Percentiles rank a stretch among this genome's conserved stretches.
phyloP scores from a whole-genome alignment of 2,113 vertebrate species.

The Saccopteryx bilineata region DNA sequence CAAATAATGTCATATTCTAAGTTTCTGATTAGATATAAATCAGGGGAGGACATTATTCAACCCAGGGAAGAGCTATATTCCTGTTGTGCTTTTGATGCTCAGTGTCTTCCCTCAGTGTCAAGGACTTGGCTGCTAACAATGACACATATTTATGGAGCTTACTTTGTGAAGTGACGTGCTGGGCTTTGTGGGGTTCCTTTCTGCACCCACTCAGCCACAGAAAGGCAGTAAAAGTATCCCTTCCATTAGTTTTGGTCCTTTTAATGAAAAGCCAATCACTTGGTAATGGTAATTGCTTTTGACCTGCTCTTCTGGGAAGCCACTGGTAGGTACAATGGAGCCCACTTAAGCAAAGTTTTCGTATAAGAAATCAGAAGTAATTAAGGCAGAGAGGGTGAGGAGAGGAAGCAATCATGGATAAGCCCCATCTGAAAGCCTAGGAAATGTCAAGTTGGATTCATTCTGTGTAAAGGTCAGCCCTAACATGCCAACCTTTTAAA shows the following conservation, averaged over 20 bases:
- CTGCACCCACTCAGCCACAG: not conserved
- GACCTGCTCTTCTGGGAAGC: conserved; percentile 64
- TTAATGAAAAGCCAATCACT: conserved; percentile 59
- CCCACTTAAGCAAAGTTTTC: conserved; percentile 71
- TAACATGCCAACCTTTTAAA: conserved; percentile 82
- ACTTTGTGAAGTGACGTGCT: not conserved
- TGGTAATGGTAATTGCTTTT: conserved; percentile 72
- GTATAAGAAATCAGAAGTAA: conserved; percentile 69
- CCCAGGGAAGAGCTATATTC: not conserved
- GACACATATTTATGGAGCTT: not conserved
- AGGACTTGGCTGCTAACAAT: not conserved
- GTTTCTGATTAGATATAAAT: not conserved
- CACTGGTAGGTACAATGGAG: conserved; percentile 51
- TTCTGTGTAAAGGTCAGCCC: conserved; percentile 82
- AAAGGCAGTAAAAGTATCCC: conserved; percentile 18
- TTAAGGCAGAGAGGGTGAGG: conserved; percentile 63
- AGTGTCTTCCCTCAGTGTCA: not conserved
- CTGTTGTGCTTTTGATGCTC: not conserved
- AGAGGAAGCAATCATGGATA: conserved; percentile 66
- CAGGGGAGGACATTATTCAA: not conserved
- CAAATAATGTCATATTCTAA: not conserved
- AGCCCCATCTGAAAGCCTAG: conserved; percentile 65
- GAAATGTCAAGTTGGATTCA: conserved; percentile 82
- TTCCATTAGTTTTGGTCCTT: not conserved
- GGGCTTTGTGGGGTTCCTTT: not conserved